Evolutionary conservation across 2,113 vertebrate genomes (phyloP), one percentile per base, ranked within the genome.

Genomic region (Pseudolaguvia tuberculata): DNA sequence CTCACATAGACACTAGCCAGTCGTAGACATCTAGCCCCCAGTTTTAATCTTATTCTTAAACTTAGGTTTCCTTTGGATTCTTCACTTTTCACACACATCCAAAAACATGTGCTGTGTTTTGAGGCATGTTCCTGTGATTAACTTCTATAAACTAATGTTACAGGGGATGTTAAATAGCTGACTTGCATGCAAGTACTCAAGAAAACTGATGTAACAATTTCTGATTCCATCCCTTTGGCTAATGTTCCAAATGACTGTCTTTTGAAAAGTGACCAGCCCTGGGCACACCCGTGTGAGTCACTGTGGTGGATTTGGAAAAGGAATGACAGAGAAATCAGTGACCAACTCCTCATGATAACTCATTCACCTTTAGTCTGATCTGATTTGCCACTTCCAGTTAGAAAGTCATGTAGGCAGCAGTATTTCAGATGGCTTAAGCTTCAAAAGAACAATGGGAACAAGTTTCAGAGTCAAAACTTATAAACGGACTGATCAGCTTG

Each of bases 361-460:
- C 75, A 14, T 79, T 86, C 83, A 80, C 86, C 85, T 78, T 39
- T 81, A 80, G 84, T 85, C 84, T 90, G 85, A 90, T 88, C 88
- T 85, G 88, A 79, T 88, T 88, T 80, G 77, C 35, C 72, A 68
- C 61, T 56, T 74, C 77, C 62, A 78, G 72, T 77, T 20, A 31
- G 70, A 31, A 51, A 62, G 51, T 45, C 39, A 58, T 70, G 21
- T 66, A 31, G 27, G 35, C 12, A n/a, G 11, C 15, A 11, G 62
- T 68, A 62, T 76, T 62, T 59, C 73, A 76, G 27, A 88, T 86
- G 82, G 69, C 6, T 42, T 57, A 77, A 71, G 78, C 80, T 71
- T 70, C 52, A 20, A 39, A 27, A 73, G 76, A 77, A 81, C 68
- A 76, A 59, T 48, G 51, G 11, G 66, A 42, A 82, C 83, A 86